Conservation (phyloP, 1,140 invertebrate species). For the Armadillidium nasatum region DNA sequence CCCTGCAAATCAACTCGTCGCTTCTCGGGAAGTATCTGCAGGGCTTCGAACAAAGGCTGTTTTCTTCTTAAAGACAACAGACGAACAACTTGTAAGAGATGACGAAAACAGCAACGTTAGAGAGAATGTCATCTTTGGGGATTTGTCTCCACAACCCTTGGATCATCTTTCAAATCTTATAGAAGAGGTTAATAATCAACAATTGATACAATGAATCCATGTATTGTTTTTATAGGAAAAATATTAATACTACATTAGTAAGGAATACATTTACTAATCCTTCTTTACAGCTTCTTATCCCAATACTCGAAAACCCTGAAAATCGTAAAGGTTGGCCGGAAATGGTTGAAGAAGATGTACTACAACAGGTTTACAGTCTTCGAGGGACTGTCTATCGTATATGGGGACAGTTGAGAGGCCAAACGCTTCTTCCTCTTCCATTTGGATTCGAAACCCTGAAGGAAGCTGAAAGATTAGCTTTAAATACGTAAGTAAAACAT, state of each 20-base stretch:
- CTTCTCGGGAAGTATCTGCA: conserved; percentile 72
- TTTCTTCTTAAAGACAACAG: conserved; percentile 80
- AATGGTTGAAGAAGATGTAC: conserved; percentile 74
- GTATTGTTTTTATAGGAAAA: too few relatives aligned
- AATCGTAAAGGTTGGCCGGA: conserved; percentile 74
- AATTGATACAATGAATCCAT: too few relatives aligned
- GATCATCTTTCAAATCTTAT: conserved; percentile 85
- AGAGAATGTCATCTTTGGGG: conserved; percentile 74
- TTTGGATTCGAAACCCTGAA: conserved; percentile 79
- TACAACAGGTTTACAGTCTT: conserved; percentile 77
- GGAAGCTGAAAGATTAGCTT: conserved; percentile 65
- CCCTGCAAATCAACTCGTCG: conserved; percentile 63
- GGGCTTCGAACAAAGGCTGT: conserved; percentile 78
- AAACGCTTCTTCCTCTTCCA: conserved; percentile 87
- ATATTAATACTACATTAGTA: too few relatives aligned
- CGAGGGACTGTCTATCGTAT: conserved; percentile 76
- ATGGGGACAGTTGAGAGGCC: conserved; percentile 88
- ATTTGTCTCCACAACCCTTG: conserved; percentile 79
- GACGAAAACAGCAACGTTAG: conserved; percentile 52
- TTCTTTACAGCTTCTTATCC: conserved; percentile 64
- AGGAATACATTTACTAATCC: background rate
- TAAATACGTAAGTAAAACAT: conserved; percentile 55
- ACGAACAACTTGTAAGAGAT: conserved; percentile 66
- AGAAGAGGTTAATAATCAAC: conserved; percentile 66
- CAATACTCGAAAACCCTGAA: conserved; percentile 67